phyloP scores from a whole-genome alignment of 2,113 vertebrate genomes.

The Cacatua alba region DNA sequence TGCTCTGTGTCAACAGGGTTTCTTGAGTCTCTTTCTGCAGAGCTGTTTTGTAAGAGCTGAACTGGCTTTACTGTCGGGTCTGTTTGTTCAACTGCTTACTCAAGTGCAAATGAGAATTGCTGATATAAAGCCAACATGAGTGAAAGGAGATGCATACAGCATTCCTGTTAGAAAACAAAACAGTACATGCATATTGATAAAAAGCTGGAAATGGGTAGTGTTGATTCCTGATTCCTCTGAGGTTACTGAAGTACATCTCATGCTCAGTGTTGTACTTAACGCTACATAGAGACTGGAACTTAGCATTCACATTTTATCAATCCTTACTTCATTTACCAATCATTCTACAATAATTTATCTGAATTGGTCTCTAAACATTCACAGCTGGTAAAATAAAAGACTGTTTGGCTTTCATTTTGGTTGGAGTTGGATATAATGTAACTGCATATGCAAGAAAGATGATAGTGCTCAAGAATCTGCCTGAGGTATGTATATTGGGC shows the following conservation, averaged over 20 bases:
- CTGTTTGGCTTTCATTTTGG: constrained; percentile 42
- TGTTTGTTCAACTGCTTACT: background rate
- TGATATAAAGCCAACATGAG: background rate
- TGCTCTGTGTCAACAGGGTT: background rate
- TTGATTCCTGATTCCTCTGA: background rate
- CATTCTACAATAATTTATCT: background rate
- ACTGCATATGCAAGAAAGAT: background rate
- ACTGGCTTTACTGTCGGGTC: background rate
- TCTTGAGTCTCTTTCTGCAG: background rate
- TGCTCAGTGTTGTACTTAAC: background rate
- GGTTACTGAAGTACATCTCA: background rate
- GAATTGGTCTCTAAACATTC: constrained; percentile 3
- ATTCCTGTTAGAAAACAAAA: background rate
- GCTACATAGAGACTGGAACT: background rate
- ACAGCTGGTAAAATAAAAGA: background rate
- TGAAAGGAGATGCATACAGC: background rate
- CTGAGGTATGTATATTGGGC: constrained; percentile 20
- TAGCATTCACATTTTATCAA: background rate
- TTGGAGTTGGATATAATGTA: constrained; percentile 20
- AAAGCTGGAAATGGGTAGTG: background rate
- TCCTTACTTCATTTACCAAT: background rate
- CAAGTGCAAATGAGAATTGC: background rate
- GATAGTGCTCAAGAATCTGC: background rate
- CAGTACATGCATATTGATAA: background rate
- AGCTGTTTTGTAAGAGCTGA: background rate